Base-by-base conservation (phyloP, 2,888 invertebrate species). In the Reticulitermes lucifugus region DNA sequence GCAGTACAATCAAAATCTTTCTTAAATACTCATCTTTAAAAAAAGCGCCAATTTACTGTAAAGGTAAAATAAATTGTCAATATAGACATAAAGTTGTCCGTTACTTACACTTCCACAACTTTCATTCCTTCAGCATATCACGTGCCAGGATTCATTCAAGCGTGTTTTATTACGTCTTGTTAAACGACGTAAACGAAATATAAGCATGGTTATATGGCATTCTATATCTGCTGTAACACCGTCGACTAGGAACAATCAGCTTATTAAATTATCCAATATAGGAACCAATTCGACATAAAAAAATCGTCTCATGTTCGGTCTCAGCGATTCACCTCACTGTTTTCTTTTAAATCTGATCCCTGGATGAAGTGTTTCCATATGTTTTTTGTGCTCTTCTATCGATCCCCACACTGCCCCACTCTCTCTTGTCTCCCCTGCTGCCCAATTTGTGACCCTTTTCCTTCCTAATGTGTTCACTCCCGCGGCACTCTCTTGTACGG, bases 361-460 rank as follows among this genome's bases (percentile, higher is more conserved):
- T n/a, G 29, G 29, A 70, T 70, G 29, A 70, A 70, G 25, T 29
- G 70, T 70, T 70, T 70, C 29, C n/a, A 2, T 25, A 10, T 70
- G 25, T 70, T 29, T 70, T 70, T 25, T 70, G 29, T 70, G 29
- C 70, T 29, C n/a, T 70, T 12, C n/a, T 70, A 70, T 70, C 25
- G 70, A 70, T 70, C 70, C 4, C 14, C 4, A 25, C 29, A 25
- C 55, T 18, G 18, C 55, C 18, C 18, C 55, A 55, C 14, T 55
- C 18, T 18, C 55, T 55, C 55, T 55, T 70, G 70, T n/a, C 75
- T 41, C 43, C 75, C 41, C 75, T 9, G 79, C 12, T 51, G 79
- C 79, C 79, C 79, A 79, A 79, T 79, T 79, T 79, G 79, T 41
- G 55, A 55, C 51, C 55, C 25, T 12, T 41, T 22, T 43, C 41